Base-by-base conservation (phyloP, 1,140 invertebrate genomes). In the Brachionus plicatilis region DNA sequence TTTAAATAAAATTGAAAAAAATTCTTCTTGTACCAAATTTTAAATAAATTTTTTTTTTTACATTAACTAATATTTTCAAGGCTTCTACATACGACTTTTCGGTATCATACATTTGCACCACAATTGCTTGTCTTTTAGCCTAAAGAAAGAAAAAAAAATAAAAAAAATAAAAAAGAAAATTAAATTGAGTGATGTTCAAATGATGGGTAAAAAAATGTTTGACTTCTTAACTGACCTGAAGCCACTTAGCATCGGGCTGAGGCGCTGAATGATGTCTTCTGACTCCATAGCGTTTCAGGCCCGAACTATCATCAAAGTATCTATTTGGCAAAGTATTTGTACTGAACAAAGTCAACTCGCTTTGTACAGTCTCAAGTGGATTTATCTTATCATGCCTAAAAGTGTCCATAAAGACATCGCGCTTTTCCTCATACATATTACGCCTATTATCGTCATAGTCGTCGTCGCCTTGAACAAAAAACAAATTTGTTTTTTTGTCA, bases 21-120 rank as follows among this genome's bases (percentile, higher is more conserved):
- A 37, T 3, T 37, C 6, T 7, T 7, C 33, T 7, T 6, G 33
- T 37, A 37, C 33, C 33, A 47, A 47, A 80, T 24, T 65, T 45
- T 29, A 41, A 43, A 85, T 12, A 78, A n/a, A 65, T 6, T 56
- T 70, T 24, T 80, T 27, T 85, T 70, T 68, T 68, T 91, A 95
- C 94, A 91, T 93, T 93, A 85, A 95, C 93, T 88, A 96, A 92
- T 88, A 94, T 95, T 88, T 95, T 93, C 83, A 96, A 89, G 1
- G 94, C 93, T 87, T 96, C 95, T 8, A 96, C 95, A 87, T 96
- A 97, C 0, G 93, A 95, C 86, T 93, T 92, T 90, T 97, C 95
- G 7, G 95, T 97, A 87, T 96, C 94, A 86, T 94, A 95, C 50
- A 97, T 91, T 88, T 97, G 95, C 33, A 95, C 93, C 14, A 96